Conservation (phyloP, 23 tunicate species). For the Trididemnum clinides region DNA sequence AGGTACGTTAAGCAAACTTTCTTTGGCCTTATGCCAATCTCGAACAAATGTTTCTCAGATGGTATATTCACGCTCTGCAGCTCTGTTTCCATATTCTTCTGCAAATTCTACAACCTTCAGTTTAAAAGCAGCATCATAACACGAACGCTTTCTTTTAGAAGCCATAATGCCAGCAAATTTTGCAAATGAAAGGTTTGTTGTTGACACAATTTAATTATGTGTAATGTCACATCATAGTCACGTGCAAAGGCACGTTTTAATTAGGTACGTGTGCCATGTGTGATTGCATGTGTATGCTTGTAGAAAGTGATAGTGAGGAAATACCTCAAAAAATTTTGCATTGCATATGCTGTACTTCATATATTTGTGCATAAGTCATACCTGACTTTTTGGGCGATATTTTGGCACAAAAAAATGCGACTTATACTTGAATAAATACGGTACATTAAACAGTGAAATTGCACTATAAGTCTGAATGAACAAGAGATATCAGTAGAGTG, state of each 20-base stretch:
- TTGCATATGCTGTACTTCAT: too few relatives aligned
- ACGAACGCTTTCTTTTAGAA: neutral
- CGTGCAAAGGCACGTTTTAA: neutral
- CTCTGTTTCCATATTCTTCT: slow-evolving; percentile 25
- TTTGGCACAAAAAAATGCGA: too few relatives aligned
- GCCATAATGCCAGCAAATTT: slow-evolving; percentile 4
- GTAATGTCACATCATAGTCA: neutral
- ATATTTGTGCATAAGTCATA: too few relatives aligned
- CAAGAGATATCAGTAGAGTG: too few relatives aligned
- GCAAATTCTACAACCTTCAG: slow-evolving; percentile 21
- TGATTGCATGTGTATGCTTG: neutral
- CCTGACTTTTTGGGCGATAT: too few relatives aligned
- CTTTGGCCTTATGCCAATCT: slow-evolving; percentile 20
- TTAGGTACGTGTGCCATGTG: neutral
- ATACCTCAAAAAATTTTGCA: neutral
- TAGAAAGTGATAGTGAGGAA: neutral
- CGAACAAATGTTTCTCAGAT: slow-evolving; percentile 8
- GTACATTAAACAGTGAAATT: too few relatives aligned
- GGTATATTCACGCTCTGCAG: slow-evolving; percentile 3
- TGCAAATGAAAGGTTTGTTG: slow-evolving; percentile 11
- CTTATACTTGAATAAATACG: too few relatives aligned
- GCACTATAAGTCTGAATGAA: too few relatives aligned
- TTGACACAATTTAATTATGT: neutral
- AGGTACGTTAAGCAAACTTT: neutral
- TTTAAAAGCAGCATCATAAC: slow-evolving; percentile 18